phyloP scores from a whole-genome alignment of 2,888 invertebrate genomes.

The Chloroclystis v-ata region DNA sequence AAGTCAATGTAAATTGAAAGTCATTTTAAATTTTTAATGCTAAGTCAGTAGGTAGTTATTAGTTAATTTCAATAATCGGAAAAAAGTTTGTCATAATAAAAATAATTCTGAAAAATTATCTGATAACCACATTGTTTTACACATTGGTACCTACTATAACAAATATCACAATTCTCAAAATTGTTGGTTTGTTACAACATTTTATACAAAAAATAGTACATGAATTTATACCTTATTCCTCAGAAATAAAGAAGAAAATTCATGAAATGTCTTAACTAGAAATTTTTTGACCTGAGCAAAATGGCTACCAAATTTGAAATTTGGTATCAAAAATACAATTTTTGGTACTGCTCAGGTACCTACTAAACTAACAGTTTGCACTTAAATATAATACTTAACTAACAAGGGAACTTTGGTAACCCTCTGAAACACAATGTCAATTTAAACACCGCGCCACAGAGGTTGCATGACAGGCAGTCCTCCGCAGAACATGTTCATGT shows the following conservation, averaged over 20 bases:
- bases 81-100: no score
- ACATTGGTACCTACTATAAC: no score
- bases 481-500: conserved; percentile 39
- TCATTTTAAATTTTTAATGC: no score
- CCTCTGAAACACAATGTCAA: no score
- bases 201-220: conserved; percentile 6
- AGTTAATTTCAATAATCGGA: no score
- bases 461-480: conserved; percentile 43
- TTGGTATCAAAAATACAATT: neutral
- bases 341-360: neutral
- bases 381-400: neutral
- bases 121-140: no score
- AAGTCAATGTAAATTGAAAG: no score
- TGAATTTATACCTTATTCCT: conserved; percentile 26
- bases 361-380: neutral
- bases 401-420: no score
- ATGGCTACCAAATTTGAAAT: neutral
- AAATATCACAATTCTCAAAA: conserved; percentile 26
- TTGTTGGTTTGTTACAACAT: conserved; percentile 22
- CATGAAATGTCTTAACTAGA: neutral
- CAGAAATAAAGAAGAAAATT: conserved; percentile 32
- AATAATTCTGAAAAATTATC: no score
- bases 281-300: neutral
- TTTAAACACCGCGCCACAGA: conserved; percentile 49
- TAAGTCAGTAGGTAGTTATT: no score